A percentile compares a stretch with the other conserved stretches of the same genome.
These are phyloP conservation scores for Drosophila incognita DNA, from an alignment of 2,888 invertebrate species.

Conservation along the genomic window DNA sequence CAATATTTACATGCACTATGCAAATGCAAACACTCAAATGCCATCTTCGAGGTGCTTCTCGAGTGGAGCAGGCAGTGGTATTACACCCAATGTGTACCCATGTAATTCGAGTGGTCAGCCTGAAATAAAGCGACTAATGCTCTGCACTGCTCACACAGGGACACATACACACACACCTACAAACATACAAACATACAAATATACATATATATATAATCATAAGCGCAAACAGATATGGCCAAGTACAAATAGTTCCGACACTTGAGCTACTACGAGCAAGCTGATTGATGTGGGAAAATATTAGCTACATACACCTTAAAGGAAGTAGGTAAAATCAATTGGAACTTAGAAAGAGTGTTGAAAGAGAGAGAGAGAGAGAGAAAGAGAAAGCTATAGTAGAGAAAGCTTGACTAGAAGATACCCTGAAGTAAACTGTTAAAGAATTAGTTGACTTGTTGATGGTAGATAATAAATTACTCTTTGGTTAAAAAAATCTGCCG, in stretches of 20 bases:
- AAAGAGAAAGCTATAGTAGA: neutral
- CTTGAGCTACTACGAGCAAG: constrained; percentile 1
- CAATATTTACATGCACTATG: constrained; percentile 58
- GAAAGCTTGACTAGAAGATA: neutral
- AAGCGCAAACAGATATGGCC: constrained; percentile 38
- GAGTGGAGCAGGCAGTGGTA: neutral
- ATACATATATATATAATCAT: constrained; percentile 32
- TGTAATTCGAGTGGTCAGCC: constrained; percentile 62
- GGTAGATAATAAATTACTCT: neutral
- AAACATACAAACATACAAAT: too few relatives aligned
- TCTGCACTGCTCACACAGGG: neutral
- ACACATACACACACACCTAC: constrained; percentile 1
- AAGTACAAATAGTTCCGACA: constrained; percentile 31
- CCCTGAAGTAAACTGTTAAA: neutral
- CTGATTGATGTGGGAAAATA: constrained; percentile 53
- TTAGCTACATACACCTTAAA: neutral
- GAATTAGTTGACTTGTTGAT: rapidly evolving
- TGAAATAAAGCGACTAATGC: constrained; percentile 42
- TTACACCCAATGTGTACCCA: constrained; percentile 30
- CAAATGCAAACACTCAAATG: constrained; percentile 56
- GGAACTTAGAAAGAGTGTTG: neutral
- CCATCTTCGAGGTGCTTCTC: constrained; percentile 25
- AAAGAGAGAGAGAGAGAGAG: neutral
- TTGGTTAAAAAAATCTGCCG: neutral
- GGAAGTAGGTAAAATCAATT: neutral